Conservation (phyloP, 2,888 invertebrate genomes). For the Auanema freiburgensis region DNA sequence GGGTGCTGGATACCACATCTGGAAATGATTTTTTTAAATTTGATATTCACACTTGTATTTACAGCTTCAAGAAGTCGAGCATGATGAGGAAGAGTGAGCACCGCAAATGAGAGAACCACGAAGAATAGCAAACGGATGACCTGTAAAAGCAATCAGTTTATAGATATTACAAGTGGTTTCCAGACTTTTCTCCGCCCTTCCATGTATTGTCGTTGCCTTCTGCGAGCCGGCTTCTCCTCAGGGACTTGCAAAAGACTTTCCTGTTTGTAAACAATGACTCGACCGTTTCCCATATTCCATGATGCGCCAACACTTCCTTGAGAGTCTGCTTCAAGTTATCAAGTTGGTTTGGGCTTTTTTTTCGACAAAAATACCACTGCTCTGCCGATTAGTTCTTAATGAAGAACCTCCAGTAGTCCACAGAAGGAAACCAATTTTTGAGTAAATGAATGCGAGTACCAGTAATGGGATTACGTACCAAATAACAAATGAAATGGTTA, state of each 20-base stretch:
- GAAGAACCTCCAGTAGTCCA: conserved; percentile 69
- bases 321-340: conserved; percentile 23
- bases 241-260: conserved; percentile 43
- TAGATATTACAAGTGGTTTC: conserved; percentile 8
- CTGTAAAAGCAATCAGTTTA: conserved; percentile 19
- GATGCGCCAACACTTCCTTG: conserved; percentile 28
- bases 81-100: conserved; percentile 87
- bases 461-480: conserved; percentile 81
- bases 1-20: conserved; percentile 42
- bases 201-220: conserved; percentile 25
- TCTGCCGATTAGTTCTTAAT: conserved; percentile 29
- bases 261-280: conserved; percentile 34
- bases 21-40: conserved; percentile 16
- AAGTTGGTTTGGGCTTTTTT: background rate
- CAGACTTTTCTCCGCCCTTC: conserved; percentile 38
- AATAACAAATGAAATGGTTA: conserved; percentile 76
- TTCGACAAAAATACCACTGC: conserved; percentile 19
- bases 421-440: conserved; percentile 80
- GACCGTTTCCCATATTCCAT: conserved; percentile 44
- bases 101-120: conserved; percentile 83
- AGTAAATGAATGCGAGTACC: conserved; percentile 79
- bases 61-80: conserved; percentile 69
- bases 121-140: conserved; percentile 82
- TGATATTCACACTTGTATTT: background rate
- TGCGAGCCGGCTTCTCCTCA: conserved; percentile 15